Base-by-base conservation (phyloP, 1,140 invertebrate species). In the Caerostris extrusa region DNA sequence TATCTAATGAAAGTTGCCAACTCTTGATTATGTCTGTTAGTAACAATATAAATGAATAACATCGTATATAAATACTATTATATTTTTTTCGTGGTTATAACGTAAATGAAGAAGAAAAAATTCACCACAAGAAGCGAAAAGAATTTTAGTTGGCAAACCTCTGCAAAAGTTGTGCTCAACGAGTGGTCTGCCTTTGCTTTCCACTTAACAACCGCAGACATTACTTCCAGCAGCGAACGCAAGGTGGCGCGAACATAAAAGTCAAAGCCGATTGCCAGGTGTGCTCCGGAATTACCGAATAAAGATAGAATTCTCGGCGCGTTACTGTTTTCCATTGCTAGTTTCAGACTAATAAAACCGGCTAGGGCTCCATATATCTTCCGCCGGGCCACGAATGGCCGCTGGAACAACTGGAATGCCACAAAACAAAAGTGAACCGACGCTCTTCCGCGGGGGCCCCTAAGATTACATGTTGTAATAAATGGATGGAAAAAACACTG, bases 361-460 rank as follows among this genome's bases (percentile, higher is more conserved):
- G 92, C 92, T 81, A 89, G 86, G 83, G 92, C 69, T 58, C 67
- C 56, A 82, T 93, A 93, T 88, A 93, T 93, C 92, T 93, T 89
- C 67, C 85, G 34, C n/a, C 69, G 7, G 82, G 77, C 71, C 56
- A 10, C 61, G 61, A 89, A 89, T 64, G 87, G 60, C 91, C 60
- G 64, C 69, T 53, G 77, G 14, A 93, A 93, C 92, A 93, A 93
- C 92, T 93, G 92, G 92, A 88, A 93, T 93, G 81, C 86, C 92
- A 93, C 92, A 93, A 93, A 93, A 93, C 92, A 93, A 93, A n/a
- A 93, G 92, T 89, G 92, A 93, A 67, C 92, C 92, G 92, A 93
- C 83, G 69, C 50, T 82, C 34, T 55, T 81, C 5, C 14, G 19
- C 56, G 77, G 83, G 83, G 56, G 82, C 82, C 50, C 71, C n/a